A percentile compares a stretch with the other conserved stretches of the same genome.
Conservation (phyloP, 2,888 invertebrate species). For the Hypselothyrea guttata region DNA sequence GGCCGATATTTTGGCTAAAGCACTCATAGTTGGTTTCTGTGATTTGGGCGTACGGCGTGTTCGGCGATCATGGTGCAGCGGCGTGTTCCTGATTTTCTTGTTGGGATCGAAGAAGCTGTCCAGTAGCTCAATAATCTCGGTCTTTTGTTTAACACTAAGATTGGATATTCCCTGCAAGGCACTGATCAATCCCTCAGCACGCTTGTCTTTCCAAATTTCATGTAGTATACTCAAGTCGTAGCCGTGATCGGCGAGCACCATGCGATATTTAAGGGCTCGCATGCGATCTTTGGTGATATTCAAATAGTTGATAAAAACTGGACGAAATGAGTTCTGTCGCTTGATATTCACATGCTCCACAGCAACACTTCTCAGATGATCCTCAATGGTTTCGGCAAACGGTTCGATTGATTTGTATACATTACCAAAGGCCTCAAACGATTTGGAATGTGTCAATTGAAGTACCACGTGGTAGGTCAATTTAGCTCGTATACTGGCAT, state of each 20-base stretch:
- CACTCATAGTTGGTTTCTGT: no score
- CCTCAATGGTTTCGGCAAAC: background rate
- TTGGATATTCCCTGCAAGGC: no score
- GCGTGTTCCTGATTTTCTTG: background rate
- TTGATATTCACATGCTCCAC: background rate
- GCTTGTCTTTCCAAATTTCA: background rate
- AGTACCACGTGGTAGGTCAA: background rate
- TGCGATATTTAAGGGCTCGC: background rate
- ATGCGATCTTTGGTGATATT: background rate
- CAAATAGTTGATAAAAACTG: background rate
- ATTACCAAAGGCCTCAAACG: constrained; percentile 1
- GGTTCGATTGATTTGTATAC: background rate
- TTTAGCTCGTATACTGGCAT: background rate
- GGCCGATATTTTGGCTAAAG: no score
- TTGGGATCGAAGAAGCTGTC: constrained; percentile 2
- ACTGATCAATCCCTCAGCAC: background rate
- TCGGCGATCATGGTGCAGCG: background rate
- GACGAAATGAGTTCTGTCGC: background rate
- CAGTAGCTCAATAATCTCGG: background rate
- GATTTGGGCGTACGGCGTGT: no score
- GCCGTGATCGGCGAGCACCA: background rate
- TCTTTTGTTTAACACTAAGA: background rate
- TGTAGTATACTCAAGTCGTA: background rate
- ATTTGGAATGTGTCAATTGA: background rate
- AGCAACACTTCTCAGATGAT: background rate